phyloP scores from a whole-genome alignment of 2,888 invertebrate species.

The Zhuqinia jingwanae region DNA sequence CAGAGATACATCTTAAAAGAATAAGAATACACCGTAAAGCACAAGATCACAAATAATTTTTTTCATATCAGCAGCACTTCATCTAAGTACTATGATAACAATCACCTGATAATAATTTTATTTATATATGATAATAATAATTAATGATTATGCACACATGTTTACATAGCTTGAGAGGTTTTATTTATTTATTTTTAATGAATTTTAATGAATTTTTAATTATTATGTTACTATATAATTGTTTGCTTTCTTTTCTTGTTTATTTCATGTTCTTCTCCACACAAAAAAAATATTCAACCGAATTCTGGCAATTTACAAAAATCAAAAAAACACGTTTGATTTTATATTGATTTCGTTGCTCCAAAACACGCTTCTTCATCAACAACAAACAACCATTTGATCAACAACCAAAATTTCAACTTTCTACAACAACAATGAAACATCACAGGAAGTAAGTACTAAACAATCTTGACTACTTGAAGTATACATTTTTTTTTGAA shows the following conservation, averaged over 20 bases:
- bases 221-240: constrained; percentile 40
- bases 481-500: background rate
- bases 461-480: background rate
- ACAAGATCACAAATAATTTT: too few species aligned
- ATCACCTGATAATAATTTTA: too few species aligned
- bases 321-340: constrained; percentile 57
- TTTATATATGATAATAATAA: too few species aligned
- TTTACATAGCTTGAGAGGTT: too few species aligned
- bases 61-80: too few species aligned
- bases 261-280: constrained; percentile 51
- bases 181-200: background rate
- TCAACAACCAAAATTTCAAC: too few species aligned
- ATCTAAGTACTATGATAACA: too few species aligned
- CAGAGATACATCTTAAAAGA: too few species aligned
- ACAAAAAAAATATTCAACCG: constrained; percentile 15
- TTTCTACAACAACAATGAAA: background rate
- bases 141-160: too few species aligned
- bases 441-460: constrained; percentile 65
- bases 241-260: constrained; percentile 51
- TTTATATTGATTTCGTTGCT: constrained; percentile 38
- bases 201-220: background rate
- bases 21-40: too few species aligned
- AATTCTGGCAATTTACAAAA: constrained; percentile 27
- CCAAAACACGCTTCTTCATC: constrained; percentile 50
- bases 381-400: background rate